phyloP scores from a whole-genome alignment of 2,113 vertebrate species.

The Cinclus mexicanus region DNA sequence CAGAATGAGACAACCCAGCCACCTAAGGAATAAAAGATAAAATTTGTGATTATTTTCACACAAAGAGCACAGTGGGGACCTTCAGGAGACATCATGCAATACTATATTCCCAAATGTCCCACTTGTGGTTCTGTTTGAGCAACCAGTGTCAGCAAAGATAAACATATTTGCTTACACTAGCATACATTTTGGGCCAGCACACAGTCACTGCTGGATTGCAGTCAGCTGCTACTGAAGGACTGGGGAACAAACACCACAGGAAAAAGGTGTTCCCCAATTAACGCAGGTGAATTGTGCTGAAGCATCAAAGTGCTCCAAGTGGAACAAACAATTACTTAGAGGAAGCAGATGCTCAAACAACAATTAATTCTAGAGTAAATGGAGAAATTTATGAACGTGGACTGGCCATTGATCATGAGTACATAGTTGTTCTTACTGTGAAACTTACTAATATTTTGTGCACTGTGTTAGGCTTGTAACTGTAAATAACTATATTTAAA shows the following conservation, averaged over 20 bases:
- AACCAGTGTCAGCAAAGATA: neutral
- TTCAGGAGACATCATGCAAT: neutral
- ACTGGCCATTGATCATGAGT: neutral
- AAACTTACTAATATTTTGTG: neutral
- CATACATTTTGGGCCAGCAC: neutral
- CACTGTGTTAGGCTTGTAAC: neutral
- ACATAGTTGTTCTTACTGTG: neutral
- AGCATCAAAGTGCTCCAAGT: rapidly evolving
- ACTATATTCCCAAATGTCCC: neutral
- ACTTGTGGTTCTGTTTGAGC: neutral
- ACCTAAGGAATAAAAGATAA: slow-evolving; percentile 73
- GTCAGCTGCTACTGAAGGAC: neutral
- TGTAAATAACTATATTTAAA: neutral
- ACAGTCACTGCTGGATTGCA: neutral
- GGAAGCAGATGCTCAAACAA: neutral
- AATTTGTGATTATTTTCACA: neutral
- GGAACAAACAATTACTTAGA: neutral
- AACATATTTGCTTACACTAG: neutral
- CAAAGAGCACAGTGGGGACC: neutral
- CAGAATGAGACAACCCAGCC: slow-evolving; percentile 84
- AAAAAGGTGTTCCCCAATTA: neutral
- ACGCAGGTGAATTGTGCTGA: neutral
- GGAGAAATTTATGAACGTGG: neutral
- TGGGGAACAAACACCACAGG: neutral
- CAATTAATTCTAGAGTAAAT: neutral